These are phyloP conservation scores for Sebastes cheni DNA, from an alignment of 2,797 vertebrate species.

Conservation along the genomic window DNA sequence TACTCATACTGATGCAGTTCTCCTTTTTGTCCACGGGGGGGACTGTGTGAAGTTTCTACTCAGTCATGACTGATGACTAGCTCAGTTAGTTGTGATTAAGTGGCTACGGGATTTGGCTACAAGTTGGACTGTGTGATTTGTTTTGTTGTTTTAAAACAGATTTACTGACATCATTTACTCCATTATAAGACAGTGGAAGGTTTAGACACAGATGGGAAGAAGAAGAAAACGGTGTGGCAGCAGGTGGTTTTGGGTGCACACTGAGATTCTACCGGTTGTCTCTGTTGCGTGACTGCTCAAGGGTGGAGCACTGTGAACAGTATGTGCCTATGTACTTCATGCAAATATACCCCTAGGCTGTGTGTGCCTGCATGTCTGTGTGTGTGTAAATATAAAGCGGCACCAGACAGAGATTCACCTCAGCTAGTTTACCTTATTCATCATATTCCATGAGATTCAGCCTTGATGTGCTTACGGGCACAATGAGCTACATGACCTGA, in stretches of 20 bases:
- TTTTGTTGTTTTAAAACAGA: neutral
- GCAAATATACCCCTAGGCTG: conserved; percentile 52
- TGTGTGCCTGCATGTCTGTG: conserved; percentile 4
- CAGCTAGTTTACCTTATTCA: conserved; percentile 11
- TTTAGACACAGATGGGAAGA: neutral
- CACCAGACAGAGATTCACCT: conserved; percentile 13
- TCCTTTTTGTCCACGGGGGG: conserved; percentile 57
- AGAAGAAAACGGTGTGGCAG: neutral
- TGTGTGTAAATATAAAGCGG: conserved; percentile 34
- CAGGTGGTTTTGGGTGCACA: conserved; percentile 36
- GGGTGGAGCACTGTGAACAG: conserved; percentile 48
- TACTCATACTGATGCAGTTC: conserved; percentile 17
- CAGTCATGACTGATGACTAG: neutral
- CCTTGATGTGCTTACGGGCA: neutral
- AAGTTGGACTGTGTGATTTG: neutral
- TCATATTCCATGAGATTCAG: conserved; percentile 26
- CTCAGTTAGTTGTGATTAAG: conserved; percentile 16
- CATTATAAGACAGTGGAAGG: neutral
- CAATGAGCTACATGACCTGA: neutral
- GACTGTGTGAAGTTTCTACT: conserved; percentile 44
- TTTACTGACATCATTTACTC: neutral
- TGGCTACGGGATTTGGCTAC: neutral
- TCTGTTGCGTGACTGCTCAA: conserved; percentile 51
- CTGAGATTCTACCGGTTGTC: conserved; percentile 8
- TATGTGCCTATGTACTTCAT: conserved; percentile 50